phyloP scores from a whole-genome alignment of 2,113 vertebrate species.

The Gobius niger region DNA sequence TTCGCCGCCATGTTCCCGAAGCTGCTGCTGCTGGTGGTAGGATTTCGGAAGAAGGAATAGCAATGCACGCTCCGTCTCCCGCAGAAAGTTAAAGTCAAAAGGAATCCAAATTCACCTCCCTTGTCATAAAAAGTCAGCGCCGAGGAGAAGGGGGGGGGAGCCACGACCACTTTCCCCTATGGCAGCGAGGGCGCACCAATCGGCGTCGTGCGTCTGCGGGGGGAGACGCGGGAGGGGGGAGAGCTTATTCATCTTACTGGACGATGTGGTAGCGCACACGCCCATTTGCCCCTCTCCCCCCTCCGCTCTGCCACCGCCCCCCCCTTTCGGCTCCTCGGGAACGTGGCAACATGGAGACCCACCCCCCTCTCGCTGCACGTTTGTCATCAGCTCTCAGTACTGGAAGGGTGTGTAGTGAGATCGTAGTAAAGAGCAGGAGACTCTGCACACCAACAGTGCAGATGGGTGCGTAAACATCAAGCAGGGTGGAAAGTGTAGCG shows the following conservation, averaged over 20 bases:
- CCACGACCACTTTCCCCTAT: constrained; percentile 15
- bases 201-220: accelerated
- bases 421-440: no score
- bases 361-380: background rate
- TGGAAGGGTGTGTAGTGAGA: no score
- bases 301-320: background rate
- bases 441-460: no score
- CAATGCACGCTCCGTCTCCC: background rate
- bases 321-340: constrained; percentile 45
- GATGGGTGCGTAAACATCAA: no score
- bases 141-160: constrained; percentile 28
- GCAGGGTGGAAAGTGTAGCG: no score
- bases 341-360: constrained; percentile 73
- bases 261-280: constrained; percentile 31
- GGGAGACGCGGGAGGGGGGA: constrained; percentile 20
- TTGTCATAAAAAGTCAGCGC: constrained; percentile 45
- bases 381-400: background rate
- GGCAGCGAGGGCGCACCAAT: constrained; percentile 35
- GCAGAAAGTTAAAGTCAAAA: constrained; percentile 16
- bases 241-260: constrained; percentile 70
- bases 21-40: background rate
- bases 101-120: constrained; percentile 45
- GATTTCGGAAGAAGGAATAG: no score
- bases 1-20: constrained; percentile 59
- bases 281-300: constrained; percentile 10